These are phyloP conservation scores for Pandemis cinnamomeana DNA, from an alignment of 2,888 invertebrate genomes.

Conservation along the genomic window DNA sequence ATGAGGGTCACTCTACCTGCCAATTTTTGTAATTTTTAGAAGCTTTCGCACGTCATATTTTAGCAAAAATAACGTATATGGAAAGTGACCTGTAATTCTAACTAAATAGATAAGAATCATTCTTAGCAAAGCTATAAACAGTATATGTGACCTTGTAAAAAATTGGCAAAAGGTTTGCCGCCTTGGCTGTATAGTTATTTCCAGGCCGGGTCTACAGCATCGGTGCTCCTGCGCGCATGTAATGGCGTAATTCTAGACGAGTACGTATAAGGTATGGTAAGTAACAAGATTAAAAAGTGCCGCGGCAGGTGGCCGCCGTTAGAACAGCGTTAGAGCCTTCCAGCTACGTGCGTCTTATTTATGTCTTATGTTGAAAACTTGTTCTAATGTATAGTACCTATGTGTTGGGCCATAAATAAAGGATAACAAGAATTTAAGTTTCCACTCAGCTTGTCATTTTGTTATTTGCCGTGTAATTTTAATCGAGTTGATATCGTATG, in stretches of 20 bases:
- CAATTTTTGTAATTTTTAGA: no score
- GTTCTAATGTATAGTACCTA: conserved; percentile 26
- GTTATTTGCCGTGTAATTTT: background rate
- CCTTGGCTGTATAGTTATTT: background rate
- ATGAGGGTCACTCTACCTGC: no score
- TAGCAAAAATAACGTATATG: no score
- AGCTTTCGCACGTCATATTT: no score
- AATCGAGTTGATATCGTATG: background rate
- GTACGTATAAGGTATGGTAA: conserved; percentile 75
- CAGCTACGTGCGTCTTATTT: conserved; percentile 34
- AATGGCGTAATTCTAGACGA: conserved; percentile 79
- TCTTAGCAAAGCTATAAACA: background rate
- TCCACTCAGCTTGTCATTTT: background rate
- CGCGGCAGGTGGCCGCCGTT: conserved; percentile 76
- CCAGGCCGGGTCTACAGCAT: conserved; percentile 53
- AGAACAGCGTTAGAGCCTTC: conserved; percentile 72
- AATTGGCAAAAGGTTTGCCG: no score
- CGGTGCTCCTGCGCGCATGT: conserved; percentile 48
- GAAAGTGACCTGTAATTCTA: background rate
- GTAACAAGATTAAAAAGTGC: conserved; percentile 81
- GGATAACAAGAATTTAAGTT: conserved; percentile 25
- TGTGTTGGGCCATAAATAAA: conserved; percentile 30
- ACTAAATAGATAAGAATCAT: background rate
- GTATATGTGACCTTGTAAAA: background rate
- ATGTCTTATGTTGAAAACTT: conserved; percentile 25